Evolutionary conservation across 2,113 vertebrate genomes (phyloP).

Genomic region (Vimba vimba): DNA sequence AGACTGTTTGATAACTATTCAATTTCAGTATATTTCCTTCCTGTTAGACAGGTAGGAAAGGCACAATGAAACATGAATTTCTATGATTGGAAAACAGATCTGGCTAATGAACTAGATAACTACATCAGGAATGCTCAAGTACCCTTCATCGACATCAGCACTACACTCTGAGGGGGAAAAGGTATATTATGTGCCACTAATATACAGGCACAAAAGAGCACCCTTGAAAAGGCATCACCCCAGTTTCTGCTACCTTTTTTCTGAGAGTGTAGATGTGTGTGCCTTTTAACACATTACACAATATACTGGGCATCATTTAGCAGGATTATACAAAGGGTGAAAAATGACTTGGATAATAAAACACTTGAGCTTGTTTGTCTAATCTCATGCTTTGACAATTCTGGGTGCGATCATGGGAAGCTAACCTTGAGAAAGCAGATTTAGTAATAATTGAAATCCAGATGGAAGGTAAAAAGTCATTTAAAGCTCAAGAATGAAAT

Average conservation of each 20-base stretch:
- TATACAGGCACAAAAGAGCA: no score
- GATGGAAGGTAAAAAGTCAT: background rate
- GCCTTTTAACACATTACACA: background rate
- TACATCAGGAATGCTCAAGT: background rate
- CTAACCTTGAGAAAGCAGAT: background rate
- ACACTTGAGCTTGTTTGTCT: slow-evolving; percentile 18
- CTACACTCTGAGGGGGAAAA: background rate
- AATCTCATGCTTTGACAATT: slow-evolving; percentile 27
- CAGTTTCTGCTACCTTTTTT: no score
- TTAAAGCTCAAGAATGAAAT: background rate
- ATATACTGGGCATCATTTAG: background rate
- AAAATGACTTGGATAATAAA: background rate
- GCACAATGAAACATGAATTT: background rate
- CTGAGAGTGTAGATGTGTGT: background rate
- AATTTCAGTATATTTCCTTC: no score
- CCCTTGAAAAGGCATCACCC: no score
- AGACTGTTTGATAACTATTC: no score
- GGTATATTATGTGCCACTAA: no score
- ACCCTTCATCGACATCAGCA: background rate
- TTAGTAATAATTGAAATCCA: background rate
- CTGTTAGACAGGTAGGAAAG: no score
- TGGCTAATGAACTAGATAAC: background rate
- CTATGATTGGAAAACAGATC: background rate
- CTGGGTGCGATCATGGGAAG: background rate
- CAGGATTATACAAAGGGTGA: background rate